A percentile compares a stretch with the other conserved stretches of the same genome.
phyloP scores from a whole-genome alignment of 2,113 vertebrate species.

The Pterocles gutturalis region DNA sequence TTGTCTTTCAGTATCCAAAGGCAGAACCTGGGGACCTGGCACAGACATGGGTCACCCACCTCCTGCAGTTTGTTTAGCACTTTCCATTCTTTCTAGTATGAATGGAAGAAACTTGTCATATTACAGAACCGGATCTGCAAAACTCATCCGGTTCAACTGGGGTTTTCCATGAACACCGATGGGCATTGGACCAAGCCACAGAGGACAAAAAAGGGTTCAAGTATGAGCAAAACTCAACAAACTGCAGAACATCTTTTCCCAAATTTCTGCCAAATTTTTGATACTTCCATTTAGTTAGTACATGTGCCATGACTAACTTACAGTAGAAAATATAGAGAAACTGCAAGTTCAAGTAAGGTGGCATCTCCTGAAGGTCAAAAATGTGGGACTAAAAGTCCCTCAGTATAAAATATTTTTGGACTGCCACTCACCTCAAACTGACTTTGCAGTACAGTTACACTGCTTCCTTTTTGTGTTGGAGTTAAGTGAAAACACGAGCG shows the following conservation, averaged over 20 bases:
- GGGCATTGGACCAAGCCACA: slow-evolving; percentile 41
- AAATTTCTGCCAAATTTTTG: background rate
- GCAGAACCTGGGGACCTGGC: background rate
- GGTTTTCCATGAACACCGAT: slow-evolving; percentile 41
- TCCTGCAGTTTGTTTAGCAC: background rate
- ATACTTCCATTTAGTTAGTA: background rate
- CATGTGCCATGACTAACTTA: background rate
- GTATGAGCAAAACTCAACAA: slow-evolving; percentile 2
- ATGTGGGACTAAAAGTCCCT: background rate
- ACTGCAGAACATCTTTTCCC: slow-evolving; percentile 25
- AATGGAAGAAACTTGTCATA: background rate
- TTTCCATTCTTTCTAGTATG: background rate
- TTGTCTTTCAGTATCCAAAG: background rate
- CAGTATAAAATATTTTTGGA: background rate
- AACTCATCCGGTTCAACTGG: slow-evolving; percentile 32
- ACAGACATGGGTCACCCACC: background rate
- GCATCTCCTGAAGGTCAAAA: background rate
- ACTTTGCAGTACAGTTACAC: background rate
- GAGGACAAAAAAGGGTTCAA: background rate
- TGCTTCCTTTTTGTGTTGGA: background rate
- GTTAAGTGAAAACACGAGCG: rapidly evolving
- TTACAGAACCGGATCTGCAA: background rate
- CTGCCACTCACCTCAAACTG: background rate
- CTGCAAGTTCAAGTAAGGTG: slow-evolving; percentile 10
- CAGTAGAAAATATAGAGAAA: background rate